Evolutionary conservation across 1,140 invertebrate genomes (phyloP), one percentile per base, ranked within the genome.

Genomic region (Medauroidea extradentata): DNA sequence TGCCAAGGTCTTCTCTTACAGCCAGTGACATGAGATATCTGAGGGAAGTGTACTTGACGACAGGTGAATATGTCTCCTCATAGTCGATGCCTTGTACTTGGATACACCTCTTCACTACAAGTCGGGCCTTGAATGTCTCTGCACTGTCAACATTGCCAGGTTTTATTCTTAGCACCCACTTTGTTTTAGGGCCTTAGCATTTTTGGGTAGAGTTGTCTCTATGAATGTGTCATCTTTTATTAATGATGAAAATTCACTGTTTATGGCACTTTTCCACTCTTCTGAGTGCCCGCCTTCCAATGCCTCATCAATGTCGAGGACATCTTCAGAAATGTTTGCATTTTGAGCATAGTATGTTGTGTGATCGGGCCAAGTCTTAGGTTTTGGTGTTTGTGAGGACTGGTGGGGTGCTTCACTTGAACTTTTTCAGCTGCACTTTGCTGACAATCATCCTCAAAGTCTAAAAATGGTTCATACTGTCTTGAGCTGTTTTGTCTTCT

Each of bases 31-130:
- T 16, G 4, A 73, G 13, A 25, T 63, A 38, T 59, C 69, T 42
- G 24, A 73, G n/a, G n/a, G n/a, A n/a, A n/a, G n/a, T n/a, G n/a
- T n/a, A n/a, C n/a, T n/a, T n/a, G n/a, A n/a, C 25, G 2, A 63
- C 67, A 42, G 66, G 57, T 24, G 60, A 53, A 53, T 61, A 71
- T 1, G 68, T 71, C 57, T 72, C 67, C 19, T 53, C 57, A n/a
- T n/a, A n/a, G 34, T 65, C 62, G 18, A 55, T 21, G 8, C 64
- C 64, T n/a, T 61, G 2, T 18, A 18, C 38, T 53, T 65, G 64
- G 1, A 13, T 29, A 34, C 24, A 65, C 0, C 62, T 57, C 24
- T 60, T 60, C 2, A 57, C 62, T 0, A 65, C 62, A 18, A 64
- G 51, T 18, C 62, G 23, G 13, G 64, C 57, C 49, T 63, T 63